Percentiles rank a stretch among this genome's conserved stretches.
Evolutionary conservation across 2,797 vertebrate species (phyloP).

Genomic region (Rhodeus uyekii): DNA sequence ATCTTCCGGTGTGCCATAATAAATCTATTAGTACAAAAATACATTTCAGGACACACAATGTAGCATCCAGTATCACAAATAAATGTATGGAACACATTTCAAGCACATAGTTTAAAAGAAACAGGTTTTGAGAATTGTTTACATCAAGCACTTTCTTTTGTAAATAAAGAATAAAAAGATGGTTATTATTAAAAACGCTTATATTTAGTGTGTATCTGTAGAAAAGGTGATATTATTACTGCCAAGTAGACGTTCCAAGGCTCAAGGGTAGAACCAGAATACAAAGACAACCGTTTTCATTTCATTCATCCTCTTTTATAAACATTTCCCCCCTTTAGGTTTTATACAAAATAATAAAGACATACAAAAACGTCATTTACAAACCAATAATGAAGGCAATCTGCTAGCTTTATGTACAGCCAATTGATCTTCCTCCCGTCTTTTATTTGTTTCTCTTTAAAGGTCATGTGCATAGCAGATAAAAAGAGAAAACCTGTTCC

Average conservation of each 20-base stretch:
- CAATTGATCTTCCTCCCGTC: slow-evolving; percentile 66
- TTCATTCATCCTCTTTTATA: slow-evolving; percentile 63
- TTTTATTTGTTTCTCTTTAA: slow-evolving; percentile 59
- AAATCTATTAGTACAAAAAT: slow-evolving; percentile 99
- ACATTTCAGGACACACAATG: slow-evolving; percentile 99
- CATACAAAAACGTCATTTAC: slow-evolving; percentile 96
- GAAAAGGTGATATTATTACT: slow-evolving; percentile 91
- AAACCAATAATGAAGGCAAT: slow-evolving; percentile 98
- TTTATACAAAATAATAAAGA: slow-evolving; percentile 98
- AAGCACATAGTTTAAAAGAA: slow-evolving; percentile 65
- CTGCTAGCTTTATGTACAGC: slow-evolving; percentile 96
- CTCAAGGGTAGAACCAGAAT: slow-evolving; percentile 91
- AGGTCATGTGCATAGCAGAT: slow-evolving; percentile 90
- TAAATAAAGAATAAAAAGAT: slow-evolving; percentile 76
- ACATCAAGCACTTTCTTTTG: slow-evolving; percentile 83
- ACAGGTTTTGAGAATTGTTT: slow-evolving; percentile 81
- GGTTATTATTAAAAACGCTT: slow-evolving; percentile 84
- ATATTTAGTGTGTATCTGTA: slow-evolving; percentile 77
- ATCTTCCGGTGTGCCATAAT: slow-evolving; percentile 94
- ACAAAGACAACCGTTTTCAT: slow-evolving; percentile 84
- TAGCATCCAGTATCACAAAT: slow-evolving; percentile 95
- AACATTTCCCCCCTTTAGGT: slow-evolving; percentile 79
- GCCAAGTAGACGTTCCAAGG: slow-evolving; percentile 93
- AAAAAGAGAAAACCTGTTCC: slow-evolving; percentile 74
- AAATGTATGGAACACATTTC: slow-evolving; percentile 83